Evolutionary conservation across 1,140 invertebrate genomes (phyloP).

Genomic region (Onthophagus taurus): DNA sequence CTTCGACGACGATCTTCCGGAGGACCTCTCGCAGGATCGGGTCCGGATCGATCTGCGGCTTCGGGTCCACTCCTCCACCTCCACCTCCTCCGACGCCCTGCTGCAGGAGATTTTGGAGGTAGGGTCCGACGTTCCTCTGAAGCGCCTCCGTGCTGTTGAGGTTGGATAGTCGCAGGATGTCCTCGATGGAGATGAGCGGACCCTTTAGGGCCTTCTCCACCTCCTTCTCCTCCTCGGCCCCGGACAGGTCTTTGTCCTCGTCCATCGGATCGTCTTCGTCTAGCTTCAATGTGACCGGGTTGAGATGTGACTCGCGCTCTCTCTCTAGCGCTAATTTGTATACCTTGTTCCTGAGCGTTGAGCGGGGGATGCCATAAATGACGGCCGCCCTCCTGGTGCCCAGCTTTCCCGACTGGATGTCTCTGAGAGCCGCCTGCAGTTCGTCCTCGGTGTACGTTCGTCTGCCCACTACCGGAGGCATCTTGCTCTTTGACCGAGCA

Average conservation of each 20-base stretch:
- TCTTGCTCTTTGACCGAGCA: conserved; percentile 52
- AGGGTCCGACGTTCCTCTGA: conserved; percentile 46
- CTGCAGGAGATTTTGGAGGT: conserved; percentile 40
- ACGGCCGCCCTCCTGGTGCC: conserved; percentile 86
- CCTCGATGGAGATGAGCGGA: conserved; percentile 48
- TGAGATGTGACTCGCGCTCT: conserved; percentile 49
- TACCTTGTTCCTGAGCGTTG: conserved; percentile 89
- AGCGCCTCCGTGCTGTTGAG: conserved; percentile 48
- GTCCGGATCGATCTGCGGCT: conserved; percentile 18
- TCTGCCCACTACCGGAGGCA: conserved; percentile 48
- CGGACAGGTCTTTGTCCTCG: conserved; percentile 51
- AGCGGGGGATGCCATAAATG: conserved; percentile 90
- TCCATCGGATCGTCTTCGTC: conserved; percentile 36
- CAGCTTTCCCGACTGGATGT: conserved; percentile 86
- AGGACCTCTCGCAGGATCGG: conserved; percentile 48
- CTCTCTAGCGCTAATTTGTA: conserved; percentile 74
- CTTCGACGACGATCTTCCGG: conserved; percentile 47
- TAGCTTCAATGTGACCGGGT: conserved; percentile 36
- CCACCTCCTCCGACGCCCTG: conserved; percentile 20
- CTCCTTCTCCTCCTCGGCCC: conserved; percentile 56
- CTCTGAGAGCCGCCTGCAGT: conserved; percentile 76
- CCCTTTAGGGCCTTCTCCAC: conserved; percentile 49
- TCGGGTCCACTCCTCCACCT: conserved; percentile 7
- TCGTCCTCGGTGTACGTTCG: conserved; percentile 87
- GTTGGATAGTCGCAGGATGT: conserved; percentile 48